Evolutionary conservation across 2,797 vertebrate genomes (phyloP).

Genomic region (Propithecus perrieri): DNA sequence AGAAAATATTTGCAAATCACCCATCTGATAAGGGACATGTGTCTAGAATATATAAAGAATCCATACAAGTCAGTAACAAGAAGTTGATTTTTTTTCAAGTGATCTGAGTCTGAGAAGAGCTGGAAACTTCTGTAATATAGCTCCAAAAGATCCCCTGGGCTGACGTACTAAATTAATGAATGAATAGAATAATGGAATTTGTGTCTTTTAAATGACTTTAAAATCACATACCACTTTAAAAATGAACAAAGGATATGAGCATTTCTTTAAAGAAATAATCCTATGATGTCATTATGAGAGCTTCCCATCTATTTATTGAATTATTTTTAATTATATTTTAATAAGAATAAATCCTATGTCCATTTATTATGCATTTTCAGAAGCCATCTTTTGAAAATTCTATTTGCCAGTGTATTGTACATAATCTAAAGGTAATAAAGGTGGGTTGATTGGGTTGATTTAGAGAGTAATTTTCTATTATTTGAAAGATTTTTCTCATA

Average conservation of each 20-base stretch:
- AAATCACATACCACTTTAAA: background rate
- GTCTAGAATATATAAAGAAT: background rate
- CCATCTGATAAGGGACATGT: background rate
- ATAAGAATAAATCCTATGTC: constrained; percentile 48
- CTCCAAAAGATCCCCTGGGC: background rate
- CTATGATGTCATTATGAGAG: constrained; percentile 46
- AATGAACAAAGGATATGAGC: background rate
- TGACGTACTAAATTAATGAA: background rate
- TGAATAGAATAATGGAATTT: background rate
- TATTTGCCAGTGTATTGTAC: background rate
- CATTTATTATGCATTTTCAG: constrained; percentile 43
- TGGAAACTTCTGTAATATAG: background rate
- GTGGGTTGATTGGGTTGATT: background rate
- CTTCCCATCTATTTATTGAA: constrained; percentile 15
- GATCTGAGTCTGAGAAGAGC: background rate
- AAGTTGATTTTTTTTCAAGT: background rate
- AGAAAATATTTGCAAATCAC: background rate
- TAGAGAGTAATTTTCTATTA: constrained; percentile 82
- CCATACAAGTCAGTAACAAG: background rate
- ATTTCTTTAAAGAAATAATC: background rate
- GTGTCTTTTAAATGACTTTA: background rate
- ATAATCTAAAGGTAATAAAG: constrained; percentile 60
- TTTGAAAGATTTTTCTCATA: constrained; percentile 85
- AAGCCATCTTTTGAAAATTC: constrained; percentile 41
- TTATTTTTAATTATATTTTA: constrained; percentile 40